Evolutionary conservation across 2,113 vertebrate genomes (phyloP).

Genomic region (Verasper variegatus): DNA sequence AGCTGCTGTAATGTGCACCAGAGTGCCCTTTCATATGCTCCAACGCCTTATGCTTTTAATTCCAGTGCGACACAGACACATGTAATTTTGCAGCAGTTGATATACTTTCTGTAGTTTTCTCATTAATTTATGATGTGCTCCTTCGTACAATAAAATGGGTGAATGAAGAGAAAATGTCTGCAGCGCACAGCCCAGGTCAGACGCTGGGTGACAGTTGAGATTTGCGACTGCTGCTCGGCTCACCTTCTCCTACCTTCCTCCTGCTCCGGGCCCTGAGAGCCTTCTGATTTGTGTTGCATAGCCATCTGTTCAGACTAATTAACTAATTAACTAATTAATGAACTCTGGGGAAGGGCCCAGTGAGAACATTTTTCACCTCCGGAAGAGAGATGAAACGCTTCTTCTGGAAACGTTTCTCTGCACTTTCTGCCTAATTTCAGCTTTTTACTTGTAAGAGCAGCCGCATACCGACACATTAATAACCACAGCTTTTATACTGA

Average conservation of each 20-base stretch:
- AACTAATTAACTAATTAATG: conserved; percentile 87
- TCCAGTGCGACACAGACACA: neutral
- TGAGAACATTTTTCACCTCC: conserved; percentile 75
- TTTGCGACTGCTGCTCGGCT: conserved; percentile 51
- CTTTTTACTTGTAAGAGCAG: conserved; percentile 38
- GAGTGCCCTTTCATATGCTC: conserved; percentile 9
- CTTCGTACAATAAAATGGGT: conserved; percentile 51
- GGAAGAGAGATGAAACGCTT: conserved; percentile 74
- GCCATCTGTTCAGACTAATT: conserved; percentile 86
- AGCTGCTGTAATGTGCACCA: conserved; percentile 57
- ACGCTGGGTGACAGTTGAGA: conserved; percentile 62
- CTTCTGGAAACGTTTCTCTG: conserved; percentile 57
- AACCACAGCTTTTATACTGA: neutral
- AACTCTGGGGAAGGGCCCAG: conserved; percentile 80
- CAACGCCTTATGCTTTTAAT: neutral
- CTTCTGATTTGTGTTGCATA: conserved; percentile 80
- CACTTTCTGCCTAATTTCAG: conserved; percentile 31
- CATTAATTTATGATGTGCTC: conserved; percentile 41
- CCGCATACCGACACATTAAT: conserved; percentile 24
- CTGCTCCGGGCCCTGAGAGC: conserved; percentile 71
- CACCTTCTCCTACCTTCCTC: conserved; percentile 74
- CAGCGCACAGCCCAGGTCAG: conserved; percentile 48
- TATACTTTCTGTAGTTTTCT: conserved; percentile 26
- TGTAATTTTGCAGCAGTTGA: conserved; percentile 27
- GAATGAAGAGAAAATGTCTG: conserved; percentile 65